Base-by-base conservation (phyloP, 2,113 vertebrate species). In the Eurypyga helias region DNA sequence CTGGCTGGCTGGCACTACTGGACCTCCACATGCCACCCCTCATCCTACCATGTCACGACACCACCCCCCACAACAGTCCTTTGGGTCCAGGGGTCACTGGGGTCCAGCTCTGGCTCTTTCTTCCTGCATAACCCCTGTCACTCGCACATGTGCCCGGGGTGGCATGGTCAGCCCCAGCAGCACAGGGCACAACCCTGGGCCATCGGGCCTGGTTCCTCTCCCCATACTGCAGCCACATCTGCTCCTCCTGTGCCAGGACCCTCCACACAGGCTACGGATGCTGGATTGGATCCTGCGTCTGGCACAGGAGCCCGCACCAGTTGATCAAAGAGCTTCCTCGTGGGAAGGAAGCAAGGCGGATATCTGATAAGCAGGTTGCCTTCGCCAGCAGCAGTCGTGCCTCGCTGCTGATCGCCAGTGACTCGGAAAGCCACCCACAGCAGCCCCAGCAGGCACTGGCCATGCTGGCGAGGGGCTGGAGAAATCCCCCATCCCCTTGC, bases 211-310 rank as follows among this genome's bases (percentile, higher is more conserved):
- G 45, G 13, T 70, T 36, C 46, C n/a, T 12, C 26, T 62, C 31
- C 36, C 48, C 0, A 0, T 64, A 64, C 83, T 89, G 80, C 67
- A 58, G 71, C 14, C 72, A 11, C 0, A 0, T 31, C 60, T 66
- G 24, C 1, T 1, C 20, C 51, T 62, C 49, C 81, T 70, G 36
- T 36, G 78, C 87, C 78, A 55, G 65, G 28, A 78, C n/a, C 60
- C 76, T 89, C 41, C 3, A 3, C 2, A 24, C 13, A 29, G 43
- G 13, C 38, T 38, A 6, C 2, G 4, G 65, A 64, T 48, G 45
- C 48, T 73, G 7, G 4, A 17, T 49, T 31, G 66, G 34, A 52
- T 38, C 62, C 24, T 45, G 41, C 2, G 0, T 34, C 36, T 64
- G 81, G 51, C 69, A 51, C 5, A 5, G 46, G 34, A 24, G 18